These are phyloP conservation scores for Thalassarche chlororhynchos DNA, from an alignment of 2,113 vertebrate genomes.

Conservation along the genomic window DNA sequence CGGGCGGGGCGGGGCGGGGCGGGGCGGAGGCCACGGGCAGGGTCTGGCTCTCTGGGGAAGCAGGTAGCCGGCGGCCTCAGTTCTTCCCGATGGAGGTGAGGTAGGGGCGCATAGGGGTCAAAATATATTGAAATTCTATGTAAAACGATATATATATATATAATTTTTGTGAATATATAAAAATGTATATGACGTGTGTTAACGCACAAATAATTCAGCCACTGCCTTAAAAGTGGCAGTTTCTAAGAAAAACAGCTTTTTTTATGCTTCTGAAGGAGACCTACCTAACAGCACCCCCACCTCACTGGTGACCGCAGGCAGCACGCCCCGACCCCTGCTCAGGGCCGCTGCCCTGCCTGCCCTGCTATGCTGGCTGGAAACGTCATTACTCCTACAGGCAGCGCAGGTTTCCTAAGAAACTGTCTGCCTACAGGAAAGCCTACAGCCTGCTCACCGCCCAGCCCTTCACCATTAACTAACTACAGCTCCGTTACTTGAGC, in stretches of 20 bases:
- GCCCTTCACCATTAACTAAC: neutral
- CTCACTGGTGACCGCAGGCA: accelerated
- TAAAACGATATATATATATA: accelerated
- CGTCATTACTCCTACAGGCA: accelerated
- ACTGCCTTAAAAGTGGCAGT: neutral
- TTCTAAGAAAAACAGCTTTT: neutral
- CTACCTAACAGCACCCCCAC: accelerated
- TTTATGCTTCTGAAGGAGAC: neutral
- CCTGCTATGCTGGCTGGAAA: neutral
- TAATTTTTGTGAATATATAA: accelerated
- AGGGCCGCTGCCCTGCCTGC: neutral
- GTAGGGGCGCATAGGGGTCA: neutral
- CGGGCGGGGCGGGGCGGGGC: too few relatives aligned
- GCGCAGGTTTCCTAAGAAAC: accelerated
- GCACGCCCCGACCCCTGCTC: neutral
- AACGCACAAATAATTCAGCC: neutral
- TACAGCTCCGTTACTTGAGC: neutral
- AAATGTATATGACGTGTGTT: neutral
- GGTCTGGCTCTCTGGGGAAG: neutral
- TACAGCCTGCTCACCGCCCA: accelerated
- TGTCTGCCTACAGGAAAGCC: neutral
- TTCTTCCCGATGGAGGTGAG: neutral
- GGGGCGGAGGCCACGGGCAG: neutral
- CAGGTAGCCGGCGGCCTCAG: too few relatives aligned
- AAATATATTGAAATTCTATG: accelerated